Evolutionary conservation across 2,888 invertebrate species (phyloP).

Genomic region (Parascotia fuliginaria): DNA sequence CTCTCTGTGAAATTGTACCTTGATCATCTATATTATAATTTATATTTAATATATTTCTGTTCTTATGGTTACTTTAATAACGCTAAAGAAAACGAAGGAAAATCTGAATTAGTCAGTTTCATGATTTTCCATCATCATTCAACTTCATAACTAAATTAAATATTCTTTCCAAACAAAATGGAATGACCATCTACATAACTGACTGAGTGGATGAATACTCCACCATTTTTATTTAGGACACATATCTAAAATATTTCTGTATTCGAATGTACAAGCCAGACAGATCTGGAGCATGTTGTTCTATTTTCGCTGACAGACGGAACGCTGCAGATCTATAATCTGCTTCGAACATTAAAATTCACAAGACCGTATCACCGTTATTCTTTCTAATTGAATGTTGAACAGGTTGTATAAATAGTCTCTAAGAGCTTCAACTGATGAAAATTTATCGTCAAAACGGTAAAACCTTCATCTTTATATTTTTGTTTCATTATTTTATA

Average conservation of each 20-base stretch:
- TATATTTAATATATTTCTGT: too few species aligned
- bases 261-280: conserved; percentile 15
- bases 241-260: conserved; percentile 11
- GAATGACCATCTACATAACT: too few species aligned
- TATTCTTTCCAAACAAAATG: too few species aligned
- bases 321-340: conserved; percentile 16
- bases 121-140: too few species aligned
- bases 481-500: conserved; percentile 27
- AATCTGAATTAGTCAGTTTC: too few species aligned
- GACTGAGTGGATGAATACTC: not conserved
- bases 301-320: conserved; percentile 29
- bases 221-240: not conserved
- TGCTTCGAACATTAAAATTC: conserved; percentile 51
- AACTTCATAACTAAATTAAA: too few species aligned
- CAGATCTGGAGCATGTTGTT: conserved; percentile 27
- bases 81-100: too few species aligned
- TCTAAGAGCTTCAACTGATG: conserved; percentile 20
- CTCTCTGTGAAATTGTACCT: too few species aligned
- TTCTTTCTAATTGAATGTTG: conserved; percentile 37
- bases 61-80: too few species aligned
- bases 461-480: conserved; percentile 24
- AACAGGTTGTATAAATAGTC: conserved; percentile 42
- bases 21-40: too few species aligned
- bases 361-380: conserved; percentile 34
- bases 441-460: conserved; percentile 25